Evolutionary conservation across 2,797 vertebrate genomes (phyloP), one percentile per base, ranked within the genome.

Genomic region (Channallabes apus): DNA sequence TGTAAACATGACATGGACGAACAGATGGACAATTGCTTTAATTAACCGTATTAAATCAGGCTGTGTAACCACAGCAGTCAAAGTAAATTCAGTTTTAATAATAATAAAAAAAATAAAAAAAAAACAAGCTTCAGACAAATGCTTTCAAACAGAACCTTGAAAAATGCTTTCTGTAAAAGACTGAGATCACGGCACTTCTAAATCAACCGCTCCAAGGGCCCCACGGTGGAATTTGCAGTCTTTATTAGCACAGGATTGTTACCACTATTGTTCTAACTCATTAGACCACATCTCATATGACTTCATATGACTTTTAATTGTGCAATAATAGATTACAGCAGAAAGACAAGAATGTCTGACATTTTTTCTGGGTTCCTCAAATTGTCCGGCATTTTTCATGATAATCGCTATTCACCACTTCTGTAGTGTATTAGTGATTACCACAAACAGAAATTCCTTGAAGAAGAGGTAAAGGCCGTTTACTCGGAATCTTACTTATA

Each of bases 11-110:
- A 56, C 32, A 38, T 51, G 51, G 78, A 85, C 61, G 29, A 80
- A 59, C 83, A 80, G 67, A 80, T 85, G 76, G 76, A 84, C 46
- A 80, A 77, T 76, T 80, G 78, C 83, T 87, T 79, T 84, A 82
- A 69, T 87, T 86, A 87, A 72, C 59, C 24, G 4, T 81, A 65
- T 73, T 69, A 78, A 82, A 59, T 38, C 54, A 82, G 80, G 8
- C 80, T n/a, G 85, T 27, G 32, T 67, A 38, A 78, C 77, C 27
- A 69, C 27, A 20, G 85, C 27, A 35, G 24, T 51, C 51, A 78
- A 78, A 73, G 41, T 56, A 85, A 73, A 78, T 86, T 86, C 38
- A 78, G 2, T 64, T 76, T 78, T 82, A 58, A 59, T 65, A 41
- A 76, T 29, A 9, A 38, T 8, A 41, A 69, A 59, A 71, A 27